phyloP scores from a whole-genome alignment of 2,113 vertebrate species.

The Phoenicopterus ruber region DNA sequence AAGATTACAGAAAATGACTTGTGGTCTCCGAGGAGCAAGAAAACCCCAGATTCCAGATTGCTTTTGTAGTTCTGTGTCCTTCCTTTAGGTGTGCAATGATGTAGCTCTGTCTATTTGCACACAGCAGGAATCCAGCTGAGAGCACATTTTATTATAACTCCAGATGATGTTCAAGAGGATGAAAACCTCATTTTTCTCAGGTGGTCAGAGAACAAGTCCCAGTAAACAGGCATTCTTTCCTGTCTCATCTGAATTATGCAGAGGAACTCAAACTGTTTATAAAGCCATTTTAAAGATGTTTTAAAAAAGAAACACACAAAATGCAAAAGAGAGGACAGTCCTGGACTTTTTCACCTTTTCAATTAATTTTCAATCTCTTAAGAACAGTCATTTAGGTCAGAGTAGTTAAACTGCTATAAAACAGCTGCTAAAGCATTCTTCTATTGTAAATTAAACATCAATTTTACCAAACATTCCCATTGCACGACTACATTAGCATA shows the following conservation, averaged over 20 bases:
- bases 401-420: slow-evolving; percentile 34
- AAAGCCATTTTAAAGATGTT: background rate
- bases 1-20: slow-evolving; percentile 7
- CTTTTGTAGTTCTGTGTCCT: background rate
- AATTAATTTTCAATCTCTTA: slow-evolving; percentile 28
- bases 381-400: background rate
- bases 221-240: background rate
- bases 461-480: background rate
- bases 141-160: slow-evolving; percentile 30
- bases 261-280: slow-evolving; percentile 2
- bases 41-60: background rate
- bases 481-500: background rate
- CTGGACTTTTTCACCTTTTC: slow-evolving; percentile 19
- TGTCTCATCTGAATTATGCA: background rate
- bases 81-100: slow-evolving; percentile 14
- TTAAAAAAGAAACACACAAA: background rate
- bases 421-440: slow-evolving; percentile 13
- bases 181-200: slow-evolving; percentile 29
- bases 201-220: slow-evolving; percentile 8
- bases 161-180: slow-evolving; percentile 15
- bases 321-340: background rate
- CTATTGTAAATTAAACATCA: background rate
- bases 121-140: slow-evolving; percentile 43
- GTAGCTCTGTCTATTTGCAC: background rate
- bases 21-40: background rate